These are phyloP conservation scores for Petrocephalus zakoni DNA, from an alignment of 2,113 vertebrate species.

Conservation along the genomic window DNA sequence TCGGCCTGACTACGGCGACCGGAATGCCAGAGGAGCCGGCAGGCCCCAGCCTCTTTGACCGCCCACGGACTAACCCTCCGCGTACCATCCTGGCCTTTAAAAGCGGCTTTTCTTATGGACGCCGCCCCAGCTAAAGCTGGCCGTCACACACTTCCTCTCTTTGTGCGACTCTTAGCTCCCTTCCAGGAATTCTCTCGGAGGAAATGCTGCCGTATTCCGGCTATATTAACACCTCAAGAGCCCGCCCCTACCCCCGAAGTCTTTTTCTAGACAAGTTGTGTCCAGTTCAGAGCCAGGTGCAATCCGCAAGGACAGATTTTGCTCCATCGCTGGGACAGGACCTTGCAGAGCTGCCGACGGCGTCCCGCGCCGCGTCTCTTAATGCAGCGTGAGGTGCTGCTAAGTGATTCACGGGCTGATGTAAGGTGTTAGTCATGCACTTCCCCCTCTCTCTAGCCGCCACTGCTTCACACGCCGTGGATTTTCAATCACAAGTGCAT, in stretches of 20 bases:
- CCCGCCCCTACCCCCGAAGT: background rate
- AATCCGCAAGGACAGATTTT: background rate
- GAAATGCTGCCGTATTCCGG: constrained; percentile 50
- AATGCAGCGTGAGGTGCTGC: background rate
- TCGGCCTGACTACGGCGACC: background rate
- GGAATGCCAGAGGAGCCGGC: background rate
- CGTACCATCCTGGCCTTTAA: constrained; percentile 11
- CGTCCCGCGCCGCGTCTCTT: background rate
- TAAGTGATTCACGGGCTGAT: constrained; percentile 3
- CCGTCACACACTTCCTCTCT: constrained; percentile 57
- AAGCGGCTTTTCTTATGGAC: background rate
- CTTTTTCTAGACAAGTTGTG: background rate
- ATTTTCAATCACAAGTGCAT: background rate
- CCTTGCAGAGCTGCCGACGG: background rate
- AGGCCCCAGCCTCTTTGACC: background rate
- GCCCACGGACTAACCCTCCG: background rate
- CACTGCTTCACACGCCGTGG: background rate
- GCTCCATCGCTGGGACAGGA: background rate
- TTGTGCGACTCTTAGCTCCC: constrained; percentile 53
- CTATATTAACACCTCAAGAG: constrained; percentile 43
- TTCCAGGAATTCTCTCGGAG: constrained; percentile 67
- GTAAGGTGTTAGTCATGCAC: constrained; percentile 10
- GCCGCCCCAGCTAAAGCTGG: constrained; percentile 18
- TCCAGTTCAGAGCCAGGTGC: background rate
- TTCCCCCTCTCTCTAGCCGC: background rate